phyloP scores from a whole-genome alignment of 2,797 vertebrate genomes.

The Chaetodon trifasciatus region DNA sequence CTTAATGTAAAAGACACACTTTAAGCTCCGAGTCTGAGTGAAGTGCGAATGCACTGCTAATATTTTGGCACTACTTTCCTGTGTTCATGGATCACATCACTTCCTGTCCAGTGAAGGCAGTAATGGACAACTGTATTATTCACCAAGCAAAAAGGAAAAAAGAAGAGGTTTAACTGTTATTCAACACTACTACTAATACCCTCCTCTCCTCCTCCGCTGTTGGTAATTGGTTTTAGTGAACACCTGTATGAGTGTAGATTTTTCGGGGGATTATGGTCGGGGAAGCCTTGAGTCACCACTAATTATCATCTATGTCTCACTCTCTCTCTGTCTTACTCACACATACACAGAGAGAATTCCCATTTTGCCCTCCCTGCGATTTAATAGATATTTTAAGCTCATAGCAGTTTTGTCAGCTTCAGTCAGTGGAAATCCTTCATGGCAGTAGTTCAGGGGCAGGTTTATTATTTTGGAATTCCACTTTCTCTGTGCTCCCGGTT shows the following conservation, averaged over 20 bases:
- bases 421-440: constrained; percentile 7
- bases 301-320: constrained; percentile 68
- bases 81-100: not conserved
- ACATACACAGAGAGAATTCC: constrained; percentile 19
- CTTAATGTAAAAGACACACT: not conserved
- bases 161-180: constrained; percentile 9
- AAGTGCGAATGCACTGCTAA: not conserved
- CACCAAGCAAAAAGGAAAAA: constrained; percentile 1
- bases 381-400: constrained; percentile 54
- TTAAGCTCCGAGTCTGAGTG: not conserved
- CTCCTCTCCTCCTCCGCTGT: constrained; percentile 23
- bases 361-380: constrained; percentile 17
- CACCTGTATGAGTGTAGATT: constrained; percentile 79
- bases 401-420: constrained; percentile 20
- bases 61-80: not conserved
- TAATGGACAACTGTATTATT: constrained; percentile 17
- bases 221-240: constrained; percentile 79
- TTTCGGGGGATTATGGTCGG: constrained; percentile 80
- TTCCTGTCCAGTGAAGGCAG: not conserved
- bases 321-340: constrained; percentile 5
- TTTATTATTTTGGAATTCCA: not conserved
- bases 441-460: not conserved
- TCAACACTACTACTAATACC: constrained; percentile 6
- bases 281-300: constrained; percentile 78
- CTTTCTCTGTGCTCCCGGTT: not conserved